Conservation (phyloP, 2,797 vertebrate species). For the Crenichthys baileyi region DNA sequence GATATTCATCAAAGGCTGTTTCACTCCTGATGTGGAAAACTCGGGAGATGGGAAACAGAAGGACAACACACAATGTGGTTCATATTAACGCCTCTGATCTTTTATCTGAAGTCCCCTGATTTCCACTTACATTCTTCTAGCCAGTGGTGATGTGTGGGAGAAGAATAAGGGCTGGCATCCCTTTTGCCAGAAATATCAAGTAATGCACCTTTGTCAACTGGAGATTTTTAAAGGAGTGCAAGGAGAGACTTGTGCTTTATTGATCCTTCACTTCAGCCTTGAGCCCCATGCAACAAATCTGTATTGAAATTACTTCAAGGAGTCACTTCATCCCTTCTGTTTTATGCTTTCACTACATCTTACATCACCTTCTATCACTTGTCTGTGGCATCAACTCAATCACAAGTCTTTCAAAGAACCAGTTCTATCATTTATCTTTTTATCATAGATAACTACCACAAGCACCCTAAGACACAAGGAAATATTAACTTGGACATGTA, state of each 20-base stretch:
- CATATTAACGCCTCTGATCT: constrained; percentile 72
- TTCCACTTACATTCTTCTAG: constrained; percentile 70
- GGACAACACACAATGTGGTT: constrained; percentile 71
- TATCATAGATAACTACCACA: not conserved
- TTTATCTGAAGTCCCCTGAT: constrained; percentile 68
- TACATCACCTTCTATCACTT: constrained; percentile 18
- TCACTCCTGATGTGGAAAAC: constrained; percentile 64
- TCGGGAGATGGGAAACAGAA: constrained; percentile 59
- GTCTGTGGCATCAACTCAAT: constrained; percentile 20
- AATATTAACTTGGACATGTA: not conserved
- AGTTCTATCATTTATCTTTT: not conserved
- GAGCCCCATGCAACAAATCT: constrained; percentile 11
- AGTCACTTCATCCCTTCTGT: constrained; percentile 13
- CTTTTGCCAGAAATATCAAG: constrained; percentile 41
- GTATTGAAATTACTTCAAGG: not conserved
- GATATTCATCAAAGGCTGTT: constrained; percentile 76
- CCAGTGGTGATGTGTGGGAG: constrained; percentile 60
- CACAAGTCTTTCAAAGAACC: constrained; percentile 19
- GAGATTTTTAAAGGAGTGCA: constrained; percentile 35
- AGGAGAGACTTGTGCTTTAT: constrained; percentile 23
- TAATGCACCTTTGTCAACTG: constrained; percentile 39
- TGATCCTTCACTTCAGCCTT: constrained; percentile 3
- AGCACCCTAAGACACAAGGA: not conserved
- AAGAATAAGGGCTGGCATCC: constrained; percentile 27
- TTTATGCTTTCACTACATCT: constrained; percentile 23